A percentile compares a stretch with the other conserved stretches of the same genome.
phyloP scores from a whole-genome alignment of 2,888 invertebrate genomes.

The Prosopocoilus inquinatus region DNA sequence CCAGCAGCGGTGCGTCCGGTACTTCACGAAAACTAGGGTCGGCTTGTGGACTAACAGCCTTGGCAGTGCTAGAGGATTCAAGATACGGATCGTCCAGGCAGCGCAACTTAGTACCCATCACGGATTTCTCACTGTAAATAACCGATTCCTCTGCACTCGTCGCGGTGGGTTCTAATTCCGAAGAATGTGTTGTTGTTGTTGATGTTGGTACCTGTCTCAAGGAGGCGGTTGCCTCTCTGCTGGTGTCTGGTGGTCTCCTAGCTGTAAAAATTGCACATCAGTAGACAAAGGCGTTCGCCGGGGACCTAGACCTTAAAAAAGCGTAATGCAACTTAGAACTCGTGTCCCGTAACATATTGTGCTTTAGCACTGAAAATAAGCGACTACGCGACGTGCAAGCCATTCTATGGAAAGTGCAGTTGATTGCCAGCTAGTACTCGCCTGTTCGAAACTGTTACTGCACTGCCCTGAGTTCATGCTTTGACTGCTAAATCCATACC shows the following conservation, averaged over 20 bases:
- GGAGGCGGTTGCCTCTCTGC: constrained; percentile 26
- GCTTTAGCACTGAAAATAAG: constrained; percentile 1
- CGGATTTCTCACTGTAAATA: constrained; percentile 42
- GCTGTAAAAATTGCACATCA: constrained; percentile 33
- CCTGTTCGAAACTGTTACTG: constrained; percentile 46
- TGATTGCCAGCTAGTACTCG: constrained; percentile 34
- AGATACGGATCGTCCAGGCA: constrained; percentile 59
- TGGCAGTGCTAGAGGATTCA: constrained; percentile 47
- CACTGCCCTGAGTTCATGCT: constrained; percentile 45
- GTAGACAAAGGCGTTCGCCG: constrained; percentile 17
- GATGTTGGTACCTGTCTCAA: constrained; percentile 24
- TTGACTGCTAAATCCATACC: constrained; percentile 49
- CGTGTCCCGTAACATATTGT: background rate
- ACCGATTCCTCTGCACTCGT: constrained; percentile 27
- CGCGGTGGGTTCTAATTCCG: constrained; percentile 23
- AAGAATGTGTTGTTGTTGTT: constrained; percentile 1
- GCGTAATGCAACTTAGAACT: background rate
- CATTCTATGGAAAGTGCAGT: constrained; percentile 32
- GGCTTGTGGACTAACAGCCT: constrained; percentile 27
- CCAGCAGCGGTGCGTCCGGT: constrained; percentile 23
- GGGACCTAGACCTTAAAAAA: constrained; percentile 1
- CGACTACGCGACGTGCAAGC: constrained; percentile 31
- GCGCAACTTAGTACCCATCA: constrained; percentile 54
- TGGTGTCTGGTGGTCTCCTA: constrained; percentile 28
- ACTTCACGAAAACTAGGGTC: constrained; percentile 21